phyloP scores from a whole-genome alignment of 2,888 invertebrate species.

The Ennomos quercinarius region DNA sequence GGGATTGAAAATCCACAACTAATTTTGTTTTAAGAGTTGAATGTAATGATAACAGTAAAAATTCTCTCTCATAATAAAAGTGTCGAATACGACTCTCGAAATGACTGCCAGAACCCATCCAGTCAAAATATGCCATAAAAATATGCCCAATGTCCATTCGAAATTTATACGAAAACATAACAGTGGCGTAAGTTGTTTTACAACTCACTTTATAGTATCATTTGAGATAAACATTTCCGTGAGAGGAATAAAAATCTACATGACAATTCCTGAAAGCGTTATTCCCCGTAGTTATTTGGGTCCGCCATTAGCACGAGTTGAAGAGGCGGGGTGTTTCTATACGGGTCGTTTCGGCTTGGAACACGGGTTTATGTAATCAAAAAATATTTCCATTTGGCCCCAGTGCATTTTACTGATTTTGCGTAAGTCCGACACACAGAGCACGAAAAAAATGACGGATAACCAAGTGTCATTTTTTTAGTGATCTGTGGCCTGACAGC shows the following conservation, averaged over 20 bases:
- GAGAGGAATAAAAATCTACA: constrained; percentile 35
- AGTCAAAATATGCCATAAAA: constrained; percentile 18
- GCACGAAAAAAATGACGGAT: too few relatives aligned
- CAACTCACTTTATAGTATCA: constrained; percentile 31
- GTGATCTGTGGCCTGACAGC: too few relatives aligned
- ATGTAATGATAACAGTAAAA: background rate
- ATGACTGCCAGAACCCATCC: constrained; percentile 2
- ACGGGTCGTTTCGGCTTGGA: too few relatives aligned
- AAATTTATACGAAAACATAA: constrained; percentile 25
- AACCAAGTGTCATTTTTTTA: too few relatives aligned
- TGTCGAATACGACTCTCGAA: constrained; percentile 1
- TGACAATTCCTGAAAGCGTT: constrained; percentile 32
- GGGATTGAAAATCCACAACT: too few relatives aligned
- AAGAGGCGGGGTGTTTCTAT: background rate
- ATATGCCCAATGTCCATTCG: constrained; percentile 27
- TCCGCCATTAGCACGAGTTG: constrained; percentile 7
- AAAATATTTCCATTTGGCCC: too few relatives aligned
- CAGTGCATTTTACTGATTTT: too few relatives aligned
- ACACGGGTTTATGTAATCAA: too few relatives aligned
- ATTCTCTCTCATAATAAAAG: background rate
- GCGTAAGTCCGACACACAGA: too few relatives aligned
- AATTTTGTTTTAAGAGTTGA: too few relatives aligned
- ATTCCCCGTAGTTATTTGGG: constrained; percentile 27
- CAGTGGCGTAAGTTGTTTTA: constrained; percentile 25
- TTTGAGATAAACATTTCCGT: constrained; percentile 33